Base-by-base conservation (phyloP, 2,888 invertebrate species). In the Hirudinaria manillensis region DNA sequence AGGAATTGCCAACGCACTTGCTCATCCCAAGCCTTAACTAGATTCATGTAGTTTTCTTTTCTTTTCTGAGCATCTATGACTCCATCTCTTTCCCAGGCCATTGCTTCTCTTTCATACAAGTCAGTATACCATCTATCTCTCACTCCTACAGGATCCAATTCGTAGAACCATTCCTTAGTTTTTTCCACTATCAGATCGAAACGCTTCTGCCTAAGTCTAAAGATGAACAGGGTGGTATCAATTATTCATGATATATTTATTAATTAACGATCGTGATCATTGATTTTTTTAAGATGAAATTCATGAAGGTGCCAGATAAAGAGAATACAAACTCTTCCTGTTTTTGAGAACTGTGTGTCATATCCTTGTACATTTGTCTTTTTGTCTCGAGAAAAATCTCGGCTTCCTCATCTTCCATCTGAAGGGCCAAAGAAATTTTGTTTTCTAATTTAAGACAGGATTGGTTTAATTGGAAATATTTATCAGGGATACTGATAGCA, bases 61-160 rank as follows among this genome's bases (percentile, higher is more conserved):
- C 36, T 68, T 24, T 36, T 68, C 13, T 68, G 34, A 1, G 16
- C 36, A 34, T 68, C 36, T 7, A 29, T 36, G 6, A 68, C 36
- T 34, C n/a, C 32, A 29, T 68, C 36, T 68, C 32, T 34, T 32
- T 68, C 68, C n/a, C 32, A 21, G 61, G 61, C 61, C 29, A 27
- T 4, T 29, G 29, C 24, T 29, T 61, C 61, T n/a, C 61, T 68
- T n/a, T 7, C 6, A 21, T 68, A 32, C 32, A 73, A 34, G 36
- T 73, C 73, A 13, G n/a, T 21, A 7, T 53, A 65, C 65, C 56
- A 56, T 24, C 38, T 51, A n/a, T 73, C 65, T 29, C 73, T 73
- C 13, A 53, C 45, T 19, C 65, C 73, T 36, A 19, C 73, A 32
- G 34, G 65, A n/a, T 73, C 65, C 4, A 65, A 24, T 24, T 61